Conservation (phyloP, 2,113 vertebrate genomes). For the Elephantulus edwardii region DNA sequence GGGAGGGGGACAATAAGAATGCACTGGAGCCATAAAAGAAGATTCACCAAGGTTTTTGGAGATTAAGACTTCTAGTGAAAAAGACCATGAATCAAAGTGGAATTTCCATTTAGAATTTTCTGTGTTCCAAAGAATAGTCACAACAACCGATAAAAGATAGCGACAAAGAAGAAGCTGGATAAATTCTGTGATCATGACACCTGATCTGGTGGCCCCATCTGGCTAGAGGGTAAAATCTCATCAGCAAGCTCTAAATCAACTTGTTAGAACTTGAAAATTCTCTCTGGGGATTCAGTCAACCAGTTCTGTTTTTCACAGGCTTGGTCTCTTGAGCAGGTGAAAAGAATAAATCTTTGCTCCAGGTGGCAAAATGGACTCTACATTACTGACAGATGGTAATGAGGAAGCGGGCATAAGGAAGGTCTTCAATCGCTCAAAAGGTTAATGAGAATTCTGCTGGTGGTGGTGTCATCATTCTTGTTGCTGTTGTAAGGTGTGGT, state of each 20-base stretch:
- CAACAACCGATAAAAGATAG: background rate
- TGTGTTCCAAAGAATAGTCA: background rate
- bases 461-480: no score
- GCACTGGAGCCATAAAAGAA: background rate
- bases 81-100: background rate
- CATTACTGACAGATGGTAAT: background rate
- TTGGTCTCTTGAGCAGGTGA: constrained; percentile 26
- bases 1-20: background rate
- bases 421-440: constrained; percentile 28
- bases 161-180: background rate
- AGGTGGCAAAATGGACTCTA: background rate
- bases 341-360: constrained; percentile 23
- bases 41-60: background rate
- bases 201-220: constrained; percentile 30
- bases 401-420: constrained; percentile 26
- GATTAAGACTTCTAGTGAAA: background rate
- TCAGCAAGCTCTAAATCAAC: constrained; percentile 43
- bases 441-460: background rate
- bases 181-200: background rate
- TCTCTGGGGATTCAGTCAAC: constrained; percentile 29
- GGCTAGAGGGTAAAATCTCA: background rate
- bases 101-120: background rate
- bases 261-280: constrained; percentile 54
- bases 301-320: constrained; percentile 29
- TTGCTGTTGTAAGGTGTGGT: no score